phyloP scores from a whole-genome alignment of 2,113 vertebrate species.

The Agelaius tricolor region DNA sequence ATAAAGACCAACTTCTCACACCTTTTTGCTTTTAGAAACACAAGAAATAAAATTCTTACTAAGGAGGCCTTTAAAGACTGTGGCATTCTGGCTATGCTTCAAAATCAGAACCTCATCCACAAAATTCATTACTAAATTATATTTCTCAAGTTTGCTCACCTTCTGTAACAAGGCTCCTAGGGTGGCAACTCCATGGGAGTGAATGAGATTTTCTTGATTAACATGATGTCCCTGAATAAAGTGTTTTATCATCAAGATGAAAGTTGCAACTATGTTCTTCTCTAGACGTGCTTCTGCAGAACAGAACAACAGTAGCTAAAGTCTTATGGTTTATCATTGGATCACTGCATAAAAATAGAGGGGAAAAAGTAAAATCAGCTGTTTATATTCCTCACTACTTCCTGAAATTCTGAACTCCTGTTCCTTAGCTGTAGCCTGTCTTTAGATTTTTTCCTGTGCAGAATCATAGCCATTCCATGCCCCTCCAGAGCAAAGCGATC shows the following conservation, averaged over 20 bases:
- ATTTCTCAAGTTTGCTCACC: constrained; percentile 65
- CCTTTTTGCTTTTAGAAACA: neutral
- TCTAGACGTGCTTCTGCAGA: constrained; percentile 92
- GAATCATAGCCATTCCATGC: neutral
- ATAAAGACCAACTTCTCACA: neutral
- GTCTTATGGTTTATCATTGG: neutral
- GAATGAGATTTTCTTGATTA: constrained; percentile 93
- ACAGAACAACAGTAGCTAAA: neutral
- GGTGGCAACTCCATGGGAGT: constrained; percentile 85
- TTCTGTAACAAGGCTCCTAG: constrained; percentile 92
- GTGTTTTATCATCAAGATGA: constrained; percentile 92
- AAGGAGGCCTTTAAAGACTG: neutral
- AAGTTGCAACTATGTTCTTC: constrained; percentile 92
- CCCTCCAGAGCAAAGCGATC: neutral
- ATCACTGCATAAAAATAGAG: neutral
- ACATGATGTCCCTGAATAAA: constrained; percentile 92
- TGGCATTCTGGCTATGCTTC: neutral
- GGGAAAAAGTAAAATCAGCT: neutral
- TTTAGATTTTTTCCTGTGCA: neutral
- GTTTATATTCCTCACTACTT: neutral
- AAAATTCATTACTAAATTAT: neutral
- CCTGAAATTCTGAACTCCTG: neutral
- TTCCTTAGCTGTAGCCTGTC: neutral
- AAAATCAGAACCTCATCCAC: neutral
- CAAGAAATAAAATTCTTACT: neutral